A percentile compares a stretch with the other conserved stretches of the same genome.
phyloP scores from a whole-genome alignment of 2,113 vertebrate genomes.

The Arothron firmamentum region DNA sequence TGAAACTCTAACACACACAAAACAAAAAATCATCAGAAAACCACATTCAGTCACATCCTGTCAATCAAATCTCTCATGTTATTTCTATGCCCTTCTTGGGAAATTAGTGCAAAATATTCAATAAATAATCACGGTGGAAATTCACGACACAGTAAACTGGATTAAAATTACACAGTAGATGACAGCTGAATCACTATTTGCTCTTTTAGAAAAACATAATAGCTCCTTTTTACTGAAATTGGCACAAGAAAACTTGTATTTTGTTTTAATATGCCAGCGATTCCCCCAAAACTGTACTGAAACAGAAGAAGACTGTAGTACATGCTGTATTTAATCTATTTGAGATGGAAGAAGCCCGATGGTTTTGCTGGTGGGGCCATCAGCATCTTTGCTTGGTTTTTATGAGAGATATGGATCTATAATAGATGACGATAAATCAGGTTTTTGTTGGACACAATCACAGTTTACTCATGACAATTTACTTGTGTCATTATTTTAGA shows the following conservation, averaged over 20 bases:
- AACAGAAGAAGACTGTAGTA: slow-evolving; percentile 8
- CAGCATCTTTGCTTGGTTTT: slow-evolving; percentile 89
- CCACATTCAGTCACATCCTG: slow-evolving; percentile 21
- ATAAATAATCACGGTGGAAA: too few relatives aligned
- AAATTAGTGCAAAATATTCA: not conserved
- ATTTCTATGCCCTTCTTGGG: not conserved
- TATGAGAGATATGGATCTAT: slow-evolving; percentile 87
- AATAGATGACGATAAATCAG: not conserved
- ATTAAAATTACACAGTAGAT: not conserved
- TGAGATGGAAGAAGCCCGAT: slow-evolving; percentile 82
- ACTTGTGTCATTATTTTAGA: too few relatives aligned
- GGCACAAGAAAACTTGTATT: slow-evolving; percentile 34
- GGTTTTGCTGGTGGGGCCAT: slow-evolving; percentile 78
- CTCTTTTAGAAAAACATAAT: slow-evolving; percentile 18
- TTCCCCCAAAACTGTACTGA: not conserved
- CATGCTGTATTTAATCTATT: slow-evolving; percentile 38
- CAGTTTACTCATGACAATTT: too few relatives aligned
- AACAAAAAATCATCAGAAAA: not conserved
- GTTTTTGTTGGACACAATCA: not conserved
- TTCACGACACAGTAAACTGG: slow-evolving; percentile 7
- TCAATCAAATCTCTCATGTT: not conserved
- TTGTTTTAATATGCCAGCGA: not conserved
- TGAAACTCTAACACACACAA: not conserved
- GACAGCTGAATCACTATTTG: not conserved
- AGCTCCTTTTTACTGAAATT: slow-evolving; percentile 18